phyloP scores from a whole-genome alignment of 2,797 vertebrate genomes.

The Channallabes apus region DNA sequence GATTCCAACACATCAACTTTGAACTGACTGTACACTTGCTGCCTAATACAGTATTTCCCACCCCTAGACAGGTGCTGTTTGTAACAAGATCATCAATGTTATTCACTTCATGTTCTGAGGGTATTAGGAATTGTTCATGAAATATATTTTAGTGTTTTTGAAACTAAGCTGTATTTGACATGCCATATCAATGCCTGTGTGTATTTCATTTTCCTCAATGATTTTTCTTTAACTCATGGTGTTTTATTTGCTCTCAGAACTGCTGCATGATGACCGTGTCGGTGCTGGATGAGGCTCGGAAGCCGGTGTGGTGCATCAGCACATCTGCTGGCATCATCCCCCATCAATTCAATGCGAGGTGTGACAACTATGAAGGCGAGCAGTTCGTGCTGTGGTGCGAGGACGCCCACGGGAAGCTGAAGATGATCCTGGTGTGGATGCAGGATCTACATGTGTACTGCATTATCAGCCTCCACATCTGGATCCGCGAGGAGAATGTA shows the following conservation, averaged over 20 bases:
- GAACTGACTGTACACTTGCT: no score
- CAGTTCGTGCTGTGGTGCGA: constrained; percentile 69
- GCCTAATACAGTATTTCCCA: no score
- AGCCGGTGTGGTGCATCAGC: constrained; percentile 85
- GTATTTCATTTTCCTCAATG: not conserved
- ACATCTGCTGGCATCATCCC: constrained; percentile 64
- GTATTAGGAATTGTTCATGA: not conserved
- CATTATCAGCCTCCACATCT: constrained; percentile 75
- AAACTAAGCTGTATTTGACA: not conserved
- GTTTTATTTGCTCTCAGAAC: constrained; percentile 66
- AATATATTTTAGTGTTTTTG: not conserved
- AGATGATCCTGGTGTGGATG: constrained; percentile 73
- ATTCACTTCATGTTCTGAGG: no score
- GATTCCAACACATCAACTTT: no score
- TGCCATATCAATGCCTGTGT: not conserved
- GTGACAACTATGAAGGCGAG: constrained; percentile 70
- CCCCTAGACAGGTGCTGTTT: no score
- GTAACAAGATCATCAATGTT: no score
- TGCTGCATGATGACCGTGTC: constrained; percentile 87
- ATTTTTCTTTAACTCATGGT: constrained; percentile 1
- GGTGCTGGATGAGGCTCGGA: constrained; percentile 79
- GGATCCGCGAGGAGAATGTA: constrained; percentile 72
- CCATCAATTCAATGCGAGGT: no score
- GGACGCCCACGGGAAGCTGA: constrained; percentile 76
- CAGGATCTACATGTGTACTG: constrained; percentile 73